Evolutionary conservation across 35 echinoderm and acorn worm species (phyloP).

Genomic region (Anneissia japonica): DNA sequence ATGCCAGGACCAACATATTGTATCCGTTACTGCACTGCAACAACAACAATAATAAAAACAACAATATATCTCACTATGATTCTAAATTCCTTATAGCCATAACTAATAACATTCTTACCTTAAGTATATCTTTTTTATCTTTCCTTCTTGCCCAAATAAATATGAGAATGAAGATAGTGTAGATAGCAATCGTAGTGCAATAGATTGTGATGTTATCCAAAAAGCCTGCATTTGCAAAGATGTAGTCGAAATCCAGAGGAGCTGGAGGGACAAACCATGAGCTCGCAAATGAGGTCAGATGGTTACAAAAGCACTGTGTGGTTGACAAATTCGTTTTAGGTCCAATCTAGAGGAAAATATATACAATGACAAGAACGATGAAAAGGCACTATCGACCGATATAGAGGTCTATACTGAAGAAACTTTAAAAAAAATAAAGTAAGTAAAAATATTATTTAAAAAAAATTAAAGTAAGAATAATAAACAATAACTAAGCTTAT

Average conservation of each 20-base stretch:
- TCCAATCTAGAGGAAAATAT: too few relatives aligned
- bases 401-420: too few relatives aligned
- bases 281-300: constrained; percentile 83
- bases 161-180: constrained; percentile 68
- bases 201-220: constrained; percentile 68
- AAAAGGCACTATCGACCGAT: too few relatives aligned
- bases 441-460: too few relatives aligned
- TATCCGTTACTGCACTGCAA: too few relatives aligned
- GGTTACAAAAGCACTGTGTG: constrained; percentile 63
- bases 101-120: constrained; percentile 31
- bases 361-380: too few relatives aligned
- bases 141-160: constrained; percentile 73
- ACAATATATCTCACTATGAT: too few relatives aligned
- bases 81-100: neutral
- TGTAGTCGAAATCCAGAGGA: constrained; percentile 77
- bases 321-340: neutral
- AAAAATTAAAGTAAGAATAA: too few relatives aligned
- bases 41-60: too few relatives aligned
- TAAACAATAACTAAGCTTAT: too few relatives aligned
- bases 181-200: constrained; percentile 48
- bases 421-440: too few relatives aligned
- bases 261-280: constrained; percentile 83
- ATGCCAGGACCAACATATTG: too few relatives aligned
- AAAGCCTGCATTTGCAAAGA: constrained; percentile 59
- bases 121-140: constrained; percentile 71